A percentile compares a stretch with the other conserved stretches of the same genome.
Evolutionary conservation across 2,797 vertebrate genomes (phyloP).

Genomic region (Peromyscus nudipes): DNA sequence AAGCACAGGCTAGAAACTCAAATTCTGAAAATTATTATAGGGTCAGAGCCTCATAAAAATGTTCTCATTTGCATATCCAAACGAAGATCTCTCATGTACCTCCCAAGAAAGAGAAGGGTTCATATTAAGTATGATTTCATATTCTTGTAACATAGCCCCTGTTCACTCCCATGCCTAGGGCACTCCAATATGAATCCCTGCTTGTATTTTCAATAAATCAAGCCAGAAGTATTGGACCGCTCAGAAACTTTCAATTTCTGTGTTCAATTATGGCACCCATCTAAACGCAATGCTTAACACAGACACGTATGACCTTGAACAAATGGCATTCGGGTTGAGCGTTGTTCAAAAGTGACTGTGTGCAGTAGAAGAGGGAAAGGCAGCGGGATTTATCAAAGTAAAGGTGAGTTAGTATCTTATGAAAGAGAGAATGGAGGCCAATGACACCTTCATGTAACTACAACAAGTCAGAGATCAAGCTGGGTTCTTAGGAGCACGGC

Average conservation of each 20-base stretch:
- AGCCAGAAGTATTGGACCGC: constrained; percentile 18
- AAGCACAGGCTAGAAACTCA: constrained; percentile 35
- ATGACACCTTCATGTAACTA: constrained; percentile 22
- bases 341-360: constrained; percentile 12
- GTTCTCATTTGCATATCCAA: constrained; percentile 15
- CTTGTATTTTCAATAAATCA: constrained; percentile 64
- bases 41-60: constrained; percentile 32
- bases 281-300: constrained; percentile 46
- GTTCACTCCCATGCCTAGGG: background rate
- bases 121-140: constrained; percentile 44
- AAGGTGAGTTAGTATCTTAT: constrained; percentile 20
- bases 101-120: background rate
- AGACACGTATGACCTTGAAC: constrained; percentile 18
- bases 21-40: constrained; percentile 54
- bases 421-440: background rate
- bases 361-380: background rate
- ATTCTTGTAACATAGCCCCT: constrained; percentile 20
- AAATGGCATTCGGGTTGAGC: constrained; percentile 22
- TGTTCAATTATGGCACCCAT: background rate
- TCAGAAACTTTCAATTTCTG: constrained; percentile 51
- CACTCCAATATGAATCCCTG: constrained; percentile 6
- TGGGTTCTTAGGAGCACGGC: constrained; percentile 40
- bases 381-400: constrained; percentile 27
- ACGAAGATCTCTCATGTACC: background rate
- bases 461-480: constrained; percentile 18